phyloP scores from a whole-genome alignment of 2,113 vertebrate genomes.

The Daphoenositta chrysoptera region DNA sequence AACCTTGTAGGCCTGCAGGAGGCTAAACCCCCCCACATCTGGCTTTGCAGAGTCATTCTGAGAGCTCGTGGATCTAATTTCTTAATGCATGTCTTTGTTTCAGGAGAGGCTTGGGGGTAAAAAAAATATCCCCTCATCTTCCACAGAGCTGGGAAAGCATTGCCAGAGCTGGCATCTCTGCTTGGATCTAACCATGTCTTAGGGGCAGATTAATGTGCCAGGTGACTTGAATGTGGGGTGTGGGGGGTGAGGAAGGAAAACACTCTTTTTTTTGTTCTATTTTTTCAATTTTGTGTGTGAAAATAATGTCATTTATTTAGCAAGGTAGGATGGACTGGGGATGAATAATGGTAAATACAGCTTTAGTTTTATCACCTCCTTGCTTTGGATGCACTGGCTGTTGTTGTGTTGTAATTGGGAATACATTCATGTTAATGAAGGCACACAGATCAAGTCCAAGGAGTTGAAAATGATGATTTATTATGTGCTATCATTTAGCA shows the following conservation, averaged over 20 bases:
- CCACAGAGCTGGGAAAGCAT: neutral
- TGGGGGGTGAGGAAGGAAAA: neutral
- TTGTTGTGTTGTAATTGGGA: neutral
- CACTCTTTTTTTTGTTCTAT: rapidly evolving
- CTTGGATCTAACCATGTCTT: neutral
- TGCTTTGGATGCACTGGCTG: neutral
- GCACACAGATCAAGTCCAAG: neutral
- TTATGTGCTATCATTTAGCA: neutral
- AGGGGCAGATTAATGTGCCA: neutral
- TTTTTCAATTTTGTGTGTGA: neutral
- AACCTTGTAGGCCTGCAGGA: neutral
- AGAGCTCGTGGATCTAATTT: neutral
- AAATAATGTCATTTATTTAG: neutral
- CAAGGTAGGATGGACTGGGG: neutral
- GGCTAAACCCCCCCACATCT: neutral
- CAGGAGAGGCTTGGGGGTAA: neutral
- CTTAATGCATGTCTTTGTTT: neutral
- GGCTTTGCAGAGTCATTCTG: neutral
- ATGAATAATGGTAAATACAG: neutral
- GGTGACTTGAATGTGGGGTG: neutral
- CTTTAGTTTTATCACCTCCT: neutral
- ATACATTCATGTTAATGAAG: neutral
- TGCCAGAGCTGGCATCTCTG: neutral
- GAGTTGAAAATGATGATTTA: conserved; percentile 1
- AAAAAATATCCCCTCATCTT: neutral